A percentile compares a stretch with the other conserved stretches of the same genome.
Evolutionary conservation across 2,888 invertebrate species (phyloP).

Genomic region (Cyaniris semiargus): DNA sequence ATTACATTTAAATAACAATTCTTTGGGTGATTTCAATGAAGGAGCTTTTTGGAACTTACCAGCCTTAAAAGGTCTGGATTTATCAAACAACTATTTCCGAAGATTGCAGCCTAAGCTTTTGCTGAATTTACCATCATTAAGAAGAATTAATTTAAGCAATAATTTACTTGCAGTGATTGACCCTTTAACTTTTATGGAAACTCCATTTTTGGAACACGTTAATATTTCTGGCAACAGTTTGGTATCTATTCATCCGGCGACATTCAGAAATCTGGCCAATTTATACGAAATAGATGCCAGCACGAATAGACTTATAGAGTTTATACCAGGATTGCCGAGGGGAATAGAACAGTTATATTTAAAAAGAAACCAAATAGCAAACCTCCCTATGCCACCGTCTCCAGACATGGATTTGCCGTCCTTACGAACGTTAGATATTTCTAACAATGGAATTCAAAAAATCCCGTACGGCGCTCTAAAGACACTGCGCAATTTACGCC

Average conservation of each 20-base stretch:
- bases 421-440: constrained; percentile 86
- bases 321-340: constrained; percentile 88
- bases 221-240: constrained; percentile 90
- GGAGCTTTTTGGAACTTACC: constrained; percentile 92
- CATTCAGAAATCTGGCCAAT: constrained; percentile 86
- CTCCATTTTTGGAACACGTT: constrained; percentile 87
- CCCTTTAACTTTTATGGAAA: constrained; percentile 86
- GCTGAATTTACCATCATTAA: constrained; percentile 86
- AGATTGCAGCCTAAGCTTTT: constrained; percentile 86
- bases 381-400: constrained; percentile 83
- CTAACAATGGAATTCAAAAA: constrained; percentile 86
- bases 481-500: constrained; percentile 83
- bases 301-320: constrained; percentile 85
- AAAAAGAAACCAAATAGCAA: constrained; percentile 85
- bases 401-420: constrained; percentile 87
- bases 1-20: constrained; percentile 90
- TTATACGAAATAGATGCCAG: constrained; percentile 90
- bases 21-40: constrained; percentile 85
- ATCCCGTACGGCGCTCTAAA: constrained; percentile 84
- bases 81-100: constrained; percentile 87
- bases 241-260: constrained; percentile 85
- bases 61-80: constrained; percentile 90
- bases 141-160: constrained; percentile 87
- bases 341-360: constrained; percentile 88
- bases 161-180: constrained; percentile 87